phyloP scores from a whole-genome alignment of 2,797 vertebrate species.

The Nannoperca australis region DNA sequence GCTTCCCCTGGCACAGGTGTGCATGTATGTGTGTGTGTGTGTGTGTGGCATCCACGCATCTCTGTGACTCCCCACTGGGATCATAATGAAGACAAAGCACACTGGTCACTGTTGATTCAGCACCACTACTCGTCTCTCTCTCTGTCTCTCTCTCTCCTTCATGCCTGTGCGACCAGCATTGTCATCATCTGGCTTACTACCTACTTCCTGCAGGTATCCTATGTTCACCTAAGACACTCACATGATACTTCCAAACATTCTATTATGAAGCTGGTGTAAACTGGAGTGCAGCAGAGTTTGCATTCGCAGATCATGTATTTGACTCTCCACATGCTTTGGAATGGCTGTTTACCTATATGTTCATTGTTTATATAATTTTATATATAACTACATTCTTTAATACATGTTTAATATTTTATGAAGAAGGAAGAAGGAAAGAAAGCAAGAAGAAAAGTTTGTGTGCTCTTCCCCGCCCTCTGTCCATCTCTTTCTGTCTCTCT shows the following conservation, averaged over 20 bases:
- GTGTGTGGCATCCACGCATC: constrained; percentile 65
- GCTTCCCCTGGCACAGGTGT: constrained; percentile 83
- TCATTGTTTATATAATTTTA: background rate
- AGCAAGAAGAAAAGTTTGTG: constrained; percentile 54
- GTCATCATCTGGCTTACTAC: constrained; percentile 57
- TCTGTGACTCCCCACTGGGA: constrained; percentile 85
- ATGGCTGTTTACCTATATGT: background rate
- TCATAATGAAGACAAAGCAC: constrained; percentile 95
- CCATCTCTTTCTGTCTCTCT: constrained; percentile 61
- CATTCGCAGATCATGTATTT: background rate
- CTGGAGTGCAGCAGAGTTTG: background rate
- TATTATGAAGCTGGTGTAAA: background rate
- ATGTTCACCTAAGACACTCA: constrained; percentile 17
- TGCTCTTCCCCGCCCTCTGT: constrained; percentile 58
- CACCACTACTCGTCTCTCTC: constrained; percentile 69
- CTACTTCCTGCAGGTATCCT: constrained; percentile 25
- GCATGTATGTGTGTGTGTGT: constrained; percentile 22
- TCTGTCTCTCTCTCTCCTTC: constrained; percentile 38
- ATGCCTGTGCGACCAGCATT: constrained; percentile 40
- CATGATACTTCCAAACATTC: background rate
- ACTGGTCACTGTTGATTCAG: constrained; percentile 95
- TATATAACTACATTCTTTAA: background rate
- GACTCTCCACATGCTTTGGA: background rate
- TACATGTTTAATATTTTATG: background rate
- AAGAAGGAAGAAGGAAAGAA: constrained; percentile 24